Evolutionary conservation across 2,113 vertebrate species (phyloP).

Genomic region (Hylia prasina): DNA sequence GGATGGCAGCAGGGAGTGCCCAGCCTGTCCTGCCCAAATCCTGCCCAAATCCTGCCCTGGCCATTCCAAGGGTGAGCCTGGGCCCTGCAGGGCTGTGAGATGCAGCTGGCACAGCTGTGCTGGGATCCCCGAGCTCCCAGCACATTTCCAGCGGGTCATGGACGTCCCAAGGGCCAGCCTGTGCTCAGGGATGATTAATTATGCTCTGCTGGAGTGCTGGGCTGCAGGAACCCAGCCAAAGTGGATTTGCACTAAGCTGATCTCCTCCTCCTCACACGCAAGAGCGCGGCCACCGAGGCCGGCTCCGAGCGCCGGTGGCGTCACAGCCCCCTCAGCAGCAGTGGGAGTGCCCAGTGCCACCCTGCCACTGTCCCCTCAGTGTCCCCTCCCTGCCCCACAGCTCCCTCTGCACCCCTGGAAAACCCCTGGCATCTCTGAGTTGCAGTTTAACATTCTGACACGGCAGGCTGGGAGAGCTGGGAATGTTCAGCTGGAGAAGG

Average conservation of each 20-base stretch:
- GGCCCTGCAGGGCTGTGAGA: neutral
- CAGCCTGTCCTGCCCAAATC: neutral
- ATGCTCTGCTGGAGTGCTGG: neutral
- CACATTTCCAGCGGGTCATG: fast-evolving
- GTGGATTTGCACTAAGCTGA: conserved; percentile 46
- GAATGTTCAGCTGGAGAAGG: fast-evolving
- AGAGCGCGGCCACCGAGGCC: neutral
- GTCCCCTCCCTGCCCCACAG: neutral
- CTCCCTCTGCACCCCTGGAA: neutral
- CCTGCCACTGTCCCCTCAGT: neutral
- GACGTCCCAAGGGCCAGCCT: neutral
- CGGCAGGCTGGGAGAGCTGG: neutral
- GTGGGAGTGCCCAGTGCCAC: fast-evolving
- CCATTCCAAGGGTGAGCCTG: fast-evolving
- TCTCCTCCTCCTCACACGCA: neutral
- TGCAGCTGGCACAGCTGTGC: neutral
- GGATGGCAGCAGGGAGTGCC: neutral
- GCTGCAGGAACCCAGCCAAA: neutral
- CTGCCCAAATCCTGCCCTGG: neutral
- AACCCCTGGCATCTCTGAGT: fast-evolving
- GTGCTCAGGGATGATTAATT: neutral
- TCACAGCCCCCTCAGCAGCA: neutral
- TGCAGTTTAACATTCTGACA: neutral
- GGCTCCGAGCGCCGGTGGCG: neutral
- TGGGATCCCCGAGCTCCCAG: neutral